Conservation (phyloP, 1,140 invertebrate species). For the Phymastichus coffea region DNA sequence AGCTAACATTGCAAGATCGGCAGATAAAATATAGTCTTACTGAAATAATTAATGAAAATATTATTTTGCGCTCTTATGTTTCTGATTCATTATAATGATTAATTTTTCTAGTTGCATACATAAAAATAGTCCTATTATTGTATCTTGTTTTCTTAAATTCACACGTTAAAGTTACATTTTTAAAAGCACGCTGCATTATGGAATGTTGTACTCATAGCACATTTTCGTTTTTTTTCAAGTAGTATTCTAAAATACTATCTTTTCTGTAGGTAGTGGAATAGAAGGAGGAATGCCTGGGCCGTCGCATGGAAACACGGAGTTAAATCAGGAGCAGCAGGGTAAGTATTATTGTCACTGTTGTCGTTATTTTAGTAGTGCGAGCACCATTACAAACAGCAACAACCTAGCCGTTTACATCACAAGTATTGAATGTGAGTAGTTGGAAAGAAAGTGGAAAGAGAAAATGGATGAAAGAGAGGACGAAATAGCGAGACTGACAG, state of each 20-base stretch:
- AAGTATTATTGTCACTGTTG: constrained; percentile 43
- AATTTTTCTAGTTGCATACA: too few species aligned
- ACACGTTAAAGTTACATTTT: too few species aligned
- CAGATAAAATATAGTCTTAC: too few species aligned
- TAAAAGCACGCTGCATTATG: too few species aligned
- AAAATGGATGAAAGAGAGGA: not conserved
- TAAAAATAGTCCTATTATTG: too few species aligned
- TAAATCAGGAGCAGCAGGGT: constrained; percentile 56
- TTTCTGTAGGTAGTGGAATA: constrained; percentile 45
- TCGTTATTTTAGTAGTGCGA: constrained; percentile 53
- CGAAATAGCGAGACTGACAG: constrained; percentile 36
- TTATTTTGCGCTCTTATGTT: too few species aligned
- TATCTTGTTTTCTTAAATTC: too few species aligned
- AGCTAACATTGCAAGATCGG: too few species aligned
- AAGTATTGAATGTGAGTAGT: constrained; percentile 54
- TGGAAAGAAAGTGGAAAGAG: constrained; percentile 36
- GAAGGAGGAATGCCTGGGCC: constrained; percentile 54
- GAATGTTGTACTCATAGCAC: not conserved
- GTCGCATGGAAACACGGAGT: constrained; percentile 49
- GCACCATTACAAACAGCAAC: constrained; percentile 60
- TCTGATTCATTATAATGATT: too few species aligned
- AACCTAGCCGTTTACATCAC: constrained; percentile 57
- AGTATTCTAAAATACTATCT: constrained; percentile 9
- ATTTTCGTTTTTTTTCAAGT: not conserved
- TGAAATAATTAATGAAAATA: too few species aligned